Conservation (phyloP, 2,113 vertebrate species). For the Entomyzon cyanotis region DNA sequence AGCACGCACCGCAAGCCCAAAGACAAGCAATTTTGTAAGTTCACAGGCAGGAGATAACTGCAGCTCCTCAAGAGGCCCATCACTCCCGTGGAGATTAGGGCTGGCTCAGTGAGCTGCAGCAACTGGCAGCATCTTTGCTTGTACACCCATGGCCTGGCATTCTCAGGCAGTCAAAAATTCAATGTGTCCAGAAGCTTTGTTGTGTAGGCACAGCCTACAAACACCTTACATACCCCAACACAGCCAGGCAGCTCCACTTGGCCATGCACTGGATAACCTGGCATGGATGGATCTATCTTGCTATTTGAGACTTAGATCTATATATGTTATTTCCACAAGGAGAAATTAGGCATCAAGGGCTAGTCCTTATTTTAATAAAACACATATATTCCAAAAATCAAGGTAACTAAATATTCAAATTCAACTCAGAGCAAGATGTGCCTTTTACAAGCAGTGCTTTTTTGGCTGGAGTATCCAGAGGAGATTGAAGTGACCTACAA, state of each 20-base stretch:
- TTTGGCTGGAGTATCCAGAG: neutral
- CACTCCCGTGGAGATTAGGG: neutral
- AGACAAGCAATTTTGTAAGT: neutral
- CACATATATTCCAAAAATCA: neutral
- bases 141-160: neutral
- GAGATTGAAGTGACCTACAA: neutral
- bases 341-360: neutral
- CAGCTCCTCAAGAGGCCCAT: neutral
- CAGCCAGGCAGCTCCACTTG: neutral
- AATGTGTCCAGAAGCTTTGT: neutral
- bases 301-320: neutral
- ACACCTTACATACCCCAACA: rapidly evolving
- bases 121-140: neutral
- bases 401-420: neutral
- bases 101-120: neutral
- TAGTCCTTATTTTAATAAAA: neutral
- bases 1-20: rapidly evolving
- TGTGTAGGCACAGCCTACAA: neutral
- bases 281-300: rapidly evolving
- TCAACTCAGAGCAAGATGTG: neutral
- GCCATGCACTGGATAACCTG: rapidly evolving
- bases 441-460: neutral
- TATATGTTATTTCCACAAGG: neutral
- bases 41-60: neutral
- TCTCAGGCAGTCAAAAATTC: neutral